Evolutionary conservation across 2,888 invertebrate species (phyloP).

Genomic region (Eupelmus urozonus): DNA sequence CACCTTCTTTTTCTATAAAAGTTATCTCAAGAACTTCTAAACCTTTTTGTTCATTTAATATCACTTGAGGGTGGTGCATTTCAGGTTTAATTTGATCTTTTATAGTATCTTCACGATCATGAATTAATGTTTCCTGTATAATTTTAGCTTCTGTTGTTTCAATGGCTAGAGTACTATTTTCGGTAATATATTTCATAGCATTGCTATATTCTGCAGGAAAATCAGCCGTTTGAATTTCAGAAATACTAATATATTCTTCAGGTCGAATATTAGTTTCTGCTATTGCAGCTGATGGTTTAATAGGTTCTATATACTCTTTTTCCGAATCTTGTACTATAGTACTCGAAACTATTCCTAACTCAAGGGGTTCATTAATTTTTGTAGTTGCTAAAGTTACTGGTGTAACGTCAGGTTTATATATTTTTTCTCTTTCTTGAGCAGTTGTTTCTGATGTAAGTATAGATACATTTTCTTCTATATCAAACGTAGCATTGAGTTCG

Average conservation of each 20-base stretch:
- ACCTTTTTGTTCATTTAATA: conserved; percentile 81
- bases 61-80: conserved; percentile 76
- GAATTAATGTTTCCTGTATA: conserved; percentile 80
- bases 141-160: conserved; percentile 83
- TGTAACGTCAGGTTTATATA: conserved; percentile 77
- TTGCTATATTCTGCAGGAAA: conserved; percentile 79
- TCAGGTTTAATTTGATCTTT: conserved; percentile 74
- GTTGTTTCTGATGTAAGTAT: conserved; percentile 81
- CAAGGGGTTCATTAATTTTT: conserved; percentile 79
- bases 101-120: conserved; percentile 82
- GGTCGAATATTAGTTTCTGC: conserved; percentile 82
- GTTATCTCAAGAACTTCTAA: conserved; percentile 82
- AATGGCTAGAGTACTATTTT: conserved; percentile 79
- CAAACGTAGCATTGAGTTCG: conserved; percentile 80
- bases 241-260: conserved; percentile 81
- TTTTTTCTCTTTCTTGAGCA: conserved; percentile 81
- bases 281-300: conserved; percentile 78
- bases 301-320: conserved; percentile 79
- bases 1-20: conserved; percentile 83
- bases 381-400: conserved; percentile 72
- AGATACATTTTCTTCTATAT: conserved; percentile 82
- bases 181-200: conserved; percentile 79
- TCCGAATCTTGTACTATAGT: conserved; percentile 85
- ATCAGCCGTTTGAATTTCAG: conserved; percentile 81
- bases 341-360: conserved; percentile 80